Conservation (phyloP, 2,888 invertebrate genomes). For the Dichetophora obliterata region DNA sequence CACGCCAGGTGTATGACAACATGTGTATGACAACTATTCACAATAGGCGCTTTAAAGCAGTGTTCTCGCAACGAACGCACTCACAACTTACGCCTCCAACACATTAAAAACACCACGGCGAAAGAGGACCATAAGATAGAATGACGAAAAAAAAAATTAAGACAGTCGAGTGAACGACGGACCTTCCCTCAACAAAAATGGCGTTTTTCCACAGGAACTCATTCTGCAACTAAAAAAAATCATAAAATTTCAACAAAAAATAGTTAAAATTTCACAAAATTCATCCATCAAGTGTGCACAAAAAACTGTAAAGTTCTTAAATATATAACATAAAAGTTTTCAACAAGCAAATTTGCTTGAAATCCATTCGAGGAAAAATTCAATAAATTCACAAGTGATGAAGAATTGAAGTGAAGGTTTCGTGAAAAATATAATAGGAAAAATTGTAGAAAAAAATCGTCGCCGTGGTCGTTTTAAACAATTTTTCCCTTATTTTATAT, state of each 20-base stretch:
- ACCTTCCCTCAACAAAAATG: conserved; percentile 53
- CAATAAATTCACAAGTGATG: not conserved
- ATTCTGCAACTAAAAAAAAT: conserved; percentile 50
- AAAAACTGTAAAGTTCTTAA: not conserved
- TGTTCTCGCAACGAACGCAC: not conserved
- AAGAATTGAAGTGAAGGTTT: conserved; percentile 7
- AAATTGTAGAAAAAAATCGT: not conserved
- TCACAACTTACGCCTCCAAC: not conserved
- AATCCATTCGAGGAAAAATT: conserved; percentile 12
- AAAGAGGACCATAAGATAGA: not conserved
- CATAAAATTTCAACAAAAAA: conserved; percentile 46
- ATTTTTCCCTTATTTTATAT: not conserved
- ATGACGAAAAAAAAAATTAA: not conserved
- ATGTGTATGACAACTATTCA: too few species aligned
- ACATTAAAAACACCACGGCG: too few species aligned
- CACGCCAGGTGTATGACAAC: too few species aligned
- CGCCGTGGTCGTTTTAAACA: conserved; percentile 1
- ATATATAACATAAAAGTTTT: not conserved
- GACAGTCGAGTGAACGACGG: conserved; percentile 15
- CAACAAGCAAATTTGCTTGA: not conserved
- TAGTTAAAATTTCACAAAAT: conserved; percentile 34
- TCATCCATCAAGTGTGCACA: not conserved
- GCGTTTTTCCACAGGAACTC: conserved; percentile 57
- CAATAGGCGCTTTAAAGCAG: too few species aligned
- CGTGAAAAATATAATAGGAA: conserved; percentile 7